Base-by-base conservation (phyloP, 1,140 invertebrate species). In the Bombus superbus region DNA sequence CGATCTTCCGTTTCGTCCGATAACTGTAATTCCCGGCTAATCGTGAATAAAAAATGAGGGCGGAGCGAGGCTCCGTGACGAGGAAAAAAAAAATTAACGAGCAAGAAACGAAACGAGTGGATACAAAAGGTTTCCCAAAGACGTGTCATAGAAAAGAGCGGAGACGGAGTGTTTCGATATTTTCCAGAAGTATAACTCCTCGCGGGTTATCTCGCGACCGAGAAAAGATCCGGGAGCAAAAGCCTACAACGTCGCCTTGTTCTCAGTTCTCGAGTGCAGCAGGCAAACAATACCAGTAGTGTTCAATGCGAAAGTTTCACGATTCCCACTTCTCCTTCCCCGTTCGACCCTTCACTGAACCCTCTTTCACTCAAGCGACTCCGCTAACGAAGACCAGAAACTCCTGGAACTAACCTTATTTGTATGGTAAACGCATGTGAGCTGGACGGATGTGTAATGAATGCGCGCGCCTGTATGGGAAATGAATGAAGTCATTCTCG, bases 351-450 rank as follows among this genome's bases (percentile, higher is more conserved):
- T 89, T 85, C 86, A 79, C 89, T 72, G 82, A 89, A 87, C 83
- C 81, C 78, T 90, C 90, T 91, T 90, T 86, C 81, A 83, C 81
- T 85, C 84, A 83, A 72, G 73, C 89, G 85, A 85, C 81, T 91
- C 76, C 74, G 90, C 86, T 92, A 93, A 93, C 91, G 90, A 93
- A 91, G 90, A 92, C 81, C 91, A 93, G 91, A 92, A 92, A 91
- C 90, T 91, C 87, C 69, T 84, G 75, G 87, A 88, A 88, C 78
- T 85, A 85, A 78, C 80, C 83, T 75, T 84, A 75, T 68, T 66
- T 86, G 78, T 74, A 87, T 87, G 86, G 86, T 84, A 79, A 84
- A 77, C 81, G 78, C 68, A 66, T 81, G 85, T 62, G 82, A 89
- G 74, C 32, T 68, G 69, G 83, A 75, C 80, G 72, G 57, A 38